Evolutionary conservation across 2,113 vertebrate species (phyloP).

Genomic region (Cynocephalus volans): DNA sequence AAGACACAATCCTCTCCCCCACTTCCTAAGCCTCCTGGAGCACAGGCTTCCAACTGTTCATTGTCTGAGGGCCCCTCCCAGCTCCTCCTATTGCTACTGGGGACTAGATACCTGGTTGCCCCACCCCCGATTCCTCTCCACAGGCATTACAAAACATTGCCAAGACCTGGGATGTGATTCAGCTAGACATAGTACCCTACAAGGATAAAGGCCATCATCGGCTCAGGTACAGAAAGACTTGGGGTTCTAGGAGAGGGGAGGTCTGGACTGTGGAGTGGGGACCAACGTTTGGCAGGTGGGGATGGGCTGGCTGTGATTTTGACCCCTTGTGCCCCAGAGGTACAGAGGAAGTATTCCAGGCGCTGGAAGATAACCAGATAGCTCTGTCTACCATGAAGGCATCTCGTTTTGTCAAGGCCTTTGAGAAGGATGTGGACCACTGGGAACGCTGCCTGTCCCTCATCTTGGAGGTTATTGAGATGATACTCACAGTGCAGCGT

Average conservation of each 20-base stretch:
- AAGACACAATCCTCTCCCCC: neutral
- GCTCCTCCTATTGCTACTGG: neutral
- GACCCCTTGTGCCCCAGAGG: constrained; percentile 85
- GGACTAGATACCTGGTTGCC: neutral
- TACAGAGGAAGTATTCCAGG: constrained; percentile 93
- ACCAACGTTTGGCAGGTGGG: neutral
- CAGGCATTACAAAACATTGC: constrained; percentile 89
- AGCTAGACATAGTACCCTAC: constrained; percentile 88
- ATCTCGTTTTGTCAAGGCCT: constrained; percentile 93
- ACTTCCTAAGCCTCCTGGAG: neutral
- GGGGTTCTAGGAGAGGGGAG: neutral
- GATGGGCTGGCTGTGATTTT: neutral
- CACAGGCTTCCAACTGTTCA: neutral
- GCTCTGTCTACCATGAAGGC: constrained; percentile 94
- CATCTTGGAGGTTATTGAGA: constrained; percentile 93
- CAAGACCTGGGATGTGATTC: constrained; percentile 87
- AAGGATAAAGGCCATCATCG: constrained; percentile 90
- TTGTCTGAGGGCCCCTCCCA: too few species aligned
- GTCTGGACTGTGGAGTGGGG: neutral
- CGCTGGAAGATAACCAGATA: constrained; percentile 94
- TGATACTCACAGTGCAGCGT: constrained; percentile 92
- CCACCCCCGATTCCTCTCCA: neutral
- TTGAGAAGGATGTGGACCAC: constrained; percentile 93
- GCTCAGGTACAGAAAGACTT: constrained; percentile 85
- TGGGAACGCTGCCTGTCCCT: constrained; percentile 94